Evolutionary conservation across 2,888 invertebrate genomes (phyloP), one percentile per base, ranked within the genome.

Genomic region (Cosmorhoe ocellata): DNA sequence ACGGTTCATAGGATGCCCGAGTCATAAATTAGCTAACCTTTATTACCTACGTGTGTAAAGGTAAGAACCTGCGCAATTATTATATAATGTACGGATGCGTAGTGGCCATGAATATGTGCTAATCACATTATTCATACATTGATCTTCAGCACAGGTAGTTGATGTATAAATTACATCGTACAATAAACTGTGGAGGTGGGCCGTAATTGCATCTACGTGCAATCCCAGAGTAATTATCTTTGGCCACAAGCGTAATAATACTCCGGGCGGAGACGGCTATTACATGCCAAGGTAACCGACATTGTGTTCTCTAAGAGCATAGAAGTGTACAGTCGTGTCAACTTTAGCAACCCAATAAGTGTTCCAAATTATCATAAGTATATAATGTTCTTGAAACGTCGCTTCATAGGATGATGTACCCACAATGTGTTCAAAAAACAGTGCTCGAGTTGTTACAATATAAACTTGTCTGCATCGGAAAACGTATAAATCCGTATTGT

Each of bases 201-300:
- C 57, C 51, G 62, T 81, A 82, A 85, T 84, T 79, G 79, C 78
- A 78, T 80, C 71, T 81, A 74, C 77, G 71, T 81, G 79, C 82
- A 84, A 81, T 82, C 74, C 75, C 69, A 71, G 69, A 69, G 75
- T 80, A 80, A 84, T 84, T 84, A 84, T 79, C 71, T 76, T 73
- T 74, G 68, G 67, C 74, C 77, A 74, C 81, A 76, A 79, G 71
- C 74, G 73, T 76, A 78, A 82, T 80, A 78, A 77, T 71, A 71
- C 63, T 67, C 65, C 27, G 51, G 67, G 66, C 67, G 64, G 68
- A 65, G 63, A 62, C 56, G 56, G 66, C 72, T 64, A 74, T 79
- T 79, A 79, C 65, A 56, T 32, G 54, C 64, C 76, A 78, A 82
- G 79, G 76, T 73, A 74, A 76, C 69, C 51, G 54, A 61, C 56